Conservation (phyloP, 2,888 invertebrate genomes). For the Calliphora vomitoria region DNA sequence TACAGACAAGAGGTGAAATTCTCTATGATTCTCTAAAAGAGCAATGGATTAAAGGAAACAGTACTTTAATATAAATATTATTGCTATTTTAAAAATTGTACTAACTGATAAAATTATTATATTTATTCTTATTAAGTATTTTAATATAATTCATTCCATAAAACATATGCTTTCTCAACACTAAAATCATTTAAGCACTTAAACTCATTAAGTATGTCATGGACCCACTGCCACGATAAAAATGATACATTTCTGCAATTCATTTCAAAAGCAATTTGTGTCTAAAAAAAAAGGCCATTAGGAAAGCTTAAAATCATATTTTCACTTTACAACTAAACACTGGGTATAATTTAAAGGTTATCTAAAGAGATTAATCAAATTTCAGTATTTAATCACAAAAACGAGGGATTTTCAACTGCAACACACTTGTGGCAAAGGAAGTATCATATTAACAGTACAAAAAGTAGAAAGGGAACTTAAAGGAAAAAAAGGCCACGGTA, state of each 20-base stretch:
- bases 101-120: too few species aligned
- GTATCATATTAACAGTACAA: conserved; percentile 63
- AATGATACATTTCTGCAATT: conserved; percentile 73
- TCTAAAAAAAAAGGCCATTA: conserved; percentile 76
- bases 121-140: too few species aligned
- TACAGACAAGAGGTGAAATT: too few species aligned
- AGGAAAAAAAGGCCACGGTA: conserved; percentile 39
- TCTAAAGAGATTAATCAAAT: conserved; percentile 82
- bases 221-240: conserved; percentile 40
- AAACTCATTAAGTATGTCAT: conserved; percentile 61
- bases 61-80: too few species aligned
- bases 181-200: conserved; percentile 49
- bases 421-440: conserved; percentile 52
- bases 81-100: too few species aligned
- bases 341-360: conserved; percentile 77
- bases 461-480: conserved; percentile 34
- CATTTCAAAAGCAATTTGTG: conserved; percentile 72
- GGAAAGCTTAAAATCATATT: conserved; percentile 61
- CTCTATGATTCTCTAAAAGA: too few species aligned
- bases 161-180: conserved; percentile 15
- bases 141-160: neutral
- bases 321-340: conserved; percentile 48
- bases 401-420: neutral
- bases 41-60: too few species aligned
- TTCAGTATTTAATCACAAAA: conserved; percentile 59